Conservation (phyloP, 2,888 invertebrate genomes). For the Nomada fabriciana region DNA sequence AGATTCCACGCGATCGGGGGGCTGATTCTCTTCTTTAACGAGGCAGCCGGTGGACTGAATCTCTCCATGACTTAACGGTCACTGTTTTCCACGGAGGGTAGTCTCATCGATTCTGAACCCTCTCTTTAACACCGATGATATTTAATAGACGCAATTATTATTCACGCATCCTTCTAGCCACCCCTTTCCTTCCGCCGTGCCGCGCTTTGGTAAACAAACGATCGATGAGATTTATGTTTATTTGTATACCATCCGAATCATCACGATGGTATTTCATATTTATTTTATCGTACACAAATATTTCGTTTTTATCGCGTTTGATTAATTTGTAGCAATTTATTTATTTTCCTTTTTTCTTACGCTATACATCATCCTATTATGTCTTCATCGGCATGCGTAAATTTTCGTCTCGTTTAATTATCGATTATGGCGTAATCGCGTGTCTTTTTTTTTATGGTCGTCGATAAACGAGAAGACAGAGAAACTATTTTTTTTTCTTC, state of each 20-base stretch:
- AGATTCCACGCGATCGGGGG: slow-evolving; percentile 67
- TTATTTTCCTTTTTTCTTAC: not conserved
- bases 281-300: not conserved
- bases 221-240: slow-evolving; percentile 24
- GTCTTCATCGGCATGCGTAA: not conserved
- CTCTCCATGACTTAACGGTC: slow-evolving; percentile 65
- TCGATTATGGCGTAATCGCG: not conserved
- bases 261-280: not conserved
- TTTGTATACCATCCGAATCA: not conserved
- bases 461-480: slow-evolving; percentile 3
- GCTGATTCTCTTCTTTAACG: slow-evolving; percentile 65
- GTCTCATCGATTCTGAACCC: slow-evolving; percentile 68
- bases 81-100: slow-evolving; percentile 49
- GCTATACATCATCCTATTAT: not conserved
- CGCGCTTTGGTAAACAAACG: slow-evolving; percentile 52
- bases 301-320: not conserved
- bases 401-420: not conserved
- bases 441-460: not conserved
- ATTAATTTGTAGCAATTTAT: too few relatives aligned
- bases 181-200: slow-evolving; percentile 15
- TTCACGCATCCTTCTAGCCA: slow-evolving; percentile 46
- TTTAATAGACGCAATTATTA: slow-evolving; percentile 58
- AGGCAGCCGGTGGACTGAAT: slow-evolving; percentile 57
- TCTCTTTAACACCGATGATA: slow-evolving; percentile 49
- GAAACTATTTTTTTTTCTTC: not conserved